These are phyloP conservation scores for Oenanthe melanoleuca DNA, from an alignment of 2,113 vertebrate genomes.

Conservation along the genomic window DNA sequence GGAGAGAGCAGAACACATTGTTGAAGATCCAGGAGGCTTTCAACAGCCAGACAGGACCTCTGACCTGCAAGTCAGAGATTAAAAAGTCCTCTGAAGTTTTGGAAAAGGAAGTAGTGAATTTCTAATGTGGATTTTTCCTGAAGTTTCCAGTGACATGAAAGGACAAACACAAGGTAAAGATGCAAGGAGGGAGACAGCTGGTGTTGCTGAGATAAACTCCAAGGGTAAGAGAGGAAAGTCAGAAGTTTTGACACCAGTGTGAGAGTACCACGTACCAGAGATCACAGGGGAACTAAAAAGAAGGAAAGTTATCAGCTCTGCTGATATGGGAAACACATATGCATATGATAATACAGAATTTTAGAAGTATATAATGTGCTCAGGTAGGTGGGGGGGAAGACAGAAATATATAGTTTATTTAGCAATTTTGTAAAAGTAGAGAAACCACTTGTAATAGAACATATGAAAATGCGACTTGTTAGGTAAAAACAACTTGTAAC, in stretches of 20 bases:
- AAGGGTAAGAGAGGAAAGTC: neutral
- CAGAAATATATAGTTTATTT: too few species aligned
- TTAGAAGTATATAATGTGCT: too few species aligned
- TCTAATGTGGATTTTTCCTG: neutral
- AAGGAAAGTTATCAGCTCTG: neutral
- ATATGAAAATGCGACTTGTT: too few species aligned
- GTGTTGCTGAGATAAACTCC: neutral
- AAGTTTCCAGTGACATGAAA: neutral
- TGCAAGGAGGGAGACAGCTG: neutral
- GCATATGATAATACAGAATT: too few species aligned
- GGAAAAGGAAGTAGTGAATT: neutral
- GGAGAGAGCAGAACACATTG: neutral
- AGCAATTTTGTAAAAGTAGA: too few species aligned
- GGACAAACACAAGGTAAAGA: neutral
- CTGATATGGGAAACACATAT: too few species aligned
- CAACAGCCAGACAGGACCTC: neutral
- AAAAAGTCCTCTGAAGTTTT: neutral
- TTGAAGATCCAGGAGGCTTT: neutral
- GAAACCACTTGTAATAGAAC: too few species aligned
- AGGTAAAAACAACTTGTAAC: too few species aligned
- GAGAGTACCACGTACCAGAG: neutral
- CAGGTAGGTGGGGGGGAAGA: too few species aligned
- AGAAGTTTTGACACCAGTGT: neutral
- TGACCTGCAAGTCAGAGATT: neutral
- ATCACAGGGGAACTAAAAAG: neutral